Base-by-base conservation (phyloP, 2,113 vertebrate genomes). In the Arvicanthis niloticus region DNA sequence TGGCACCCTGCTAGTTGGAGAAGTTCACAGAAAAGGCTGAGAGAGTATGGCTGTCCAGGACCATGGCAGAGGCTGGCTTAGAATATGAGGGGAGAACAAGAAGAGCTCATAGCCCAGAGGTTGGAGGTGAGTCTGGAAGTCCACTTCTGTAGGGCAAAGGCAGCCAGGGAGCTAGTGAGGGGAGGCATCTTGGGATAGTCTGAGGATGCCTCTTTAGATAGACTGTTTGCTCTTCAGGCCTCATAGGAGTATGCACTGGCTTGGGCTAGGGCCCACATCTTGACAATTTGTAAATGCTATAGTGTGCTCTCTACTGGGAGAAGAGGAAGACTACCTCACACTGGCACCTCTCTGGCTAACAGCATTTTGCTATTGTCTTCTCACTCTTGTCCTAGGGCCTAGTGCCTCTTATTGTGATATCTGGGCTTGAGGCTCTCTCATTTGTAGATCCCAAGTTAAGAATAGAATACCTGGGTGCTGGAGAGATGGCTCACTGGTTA, bases 351-450 rank as follows among this genome's bases (percentile, higher is more conserved):
- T 95, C 34, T 70, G 80, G 53, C 85, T 84, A 81, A 22, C 80
- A 80, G 85, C 91, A 93, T 96, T 62, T 82, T 87, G 78, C 93
- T 80, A 17, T 15, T 89, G 53, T 72, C 40, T 95, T 86, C 90
- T 89, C 1, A 21, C 16, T 94, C 96, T 88, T 92, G 68, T 40
- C 42, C 67, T 67, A 60, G 62, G 88, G 40, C 75, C 87, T 97
- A 91, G 22, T 95, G 26, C 5, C 0, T 95, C 91, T 95, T 96
- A 73, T 88, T 92, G 53, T 92, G 1, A 93, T 93, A 93, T 95
- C 92, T 91, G 77, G 42, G 73, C 95, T 88, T 96, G 82, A 89
- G 60, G 80, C 45, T 86, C 81, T 96, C 70, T 97, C 93, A 93
- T 88, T 76, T 42, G 24, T 70, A 95, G 96, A 96, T 82, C 75